Conservation (phyloP, 1,140 invertebrate genomes). For the Triops longicaudatus region DNA sequence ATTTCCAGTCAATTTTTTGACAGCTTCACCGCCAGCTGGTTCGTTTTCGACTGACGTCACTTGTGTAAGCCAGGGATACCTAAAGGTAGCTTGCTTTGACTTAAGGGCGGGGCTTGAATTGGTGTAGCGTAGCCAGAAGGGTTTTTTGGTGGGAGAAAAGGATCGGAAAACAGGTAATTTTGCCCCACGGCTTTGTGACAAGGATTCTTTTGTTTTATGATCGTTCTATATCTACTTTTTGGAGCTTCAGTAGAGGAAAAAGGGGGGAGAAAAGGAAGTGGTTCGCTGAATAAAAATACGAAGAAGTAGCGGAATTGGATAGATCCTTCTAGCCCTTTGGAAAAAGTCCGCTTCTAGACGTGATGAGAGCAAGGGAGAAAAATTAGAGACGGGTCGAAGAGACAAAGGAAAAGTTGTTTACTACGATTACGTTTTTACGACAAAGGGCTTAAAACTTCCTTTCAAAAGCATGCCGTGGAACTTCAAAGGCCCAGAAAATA, state of each 20-base stretch:
- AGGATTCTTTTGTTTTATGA: background rate
- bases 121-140: background rate
- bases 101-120: background rate
- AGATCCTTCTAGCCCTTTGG: background rate
- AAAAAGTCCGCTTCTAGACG: background rate
- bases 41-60: slow-evolving; percentile 1
- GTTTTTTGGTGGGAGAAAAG: background rate
- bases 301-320: background rate
- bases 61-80: background rate
- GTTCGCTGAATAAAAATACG: background rate
- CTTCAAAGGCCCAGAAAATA: no score
- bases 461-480: no score
- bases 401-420: background rate
- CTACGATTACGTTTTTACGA: no score
- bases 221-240: no score
- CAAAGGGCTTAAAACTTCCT: no score
- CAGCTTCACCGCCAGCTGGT: background rate
- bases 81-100: background rate
- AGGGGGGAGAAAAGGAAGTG: background rate
- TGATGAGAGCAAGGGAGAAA: background rate
- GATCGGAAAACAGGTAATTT: background rate
- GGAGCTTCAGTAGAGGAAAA: background rate
- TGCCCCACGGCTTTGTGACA: background rate
- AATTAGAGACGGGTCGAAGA: background rate
- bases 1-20: background rate